Evolutionary conservation across 1,140 invertebrate species (phyloP).

Genomic region (Drosophila trapezifrons): DNA sequence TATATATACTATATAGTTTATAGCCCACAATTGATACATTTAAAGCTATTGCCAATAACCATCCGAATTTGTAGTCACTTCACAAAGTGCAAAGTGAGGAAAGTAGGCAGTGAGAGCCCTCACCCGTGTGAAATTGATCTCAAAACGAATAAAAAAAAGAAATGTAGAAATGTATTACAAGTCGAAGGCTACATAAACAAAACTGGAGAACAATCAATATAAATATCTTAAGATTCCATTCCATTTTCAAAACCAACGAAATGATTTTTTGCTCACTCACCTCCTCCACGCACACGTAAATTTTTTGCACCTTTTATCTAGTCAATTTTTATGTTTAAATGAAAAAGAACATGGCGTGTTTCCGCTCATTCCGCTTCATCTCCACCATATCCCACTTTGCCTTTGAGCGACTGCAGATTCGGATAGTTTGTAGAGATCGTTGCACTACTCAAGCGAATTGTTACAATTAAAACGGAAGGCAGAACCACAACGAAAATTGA

Average conservation of each 20-base stretch:
- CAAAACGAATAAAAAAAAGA: constrained; percentile 39
- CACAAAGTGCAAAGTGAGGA: constrained; percentile 9
- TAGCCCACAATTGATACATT: constrained; percentile 17
- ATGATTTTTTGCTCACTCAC: constrained; percentile 27
- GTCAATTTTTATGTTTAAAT: constrained; percentile 62
- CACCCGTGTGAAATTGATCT: constrained; percentile 55
- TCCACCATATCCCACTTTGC: constrained; percentile 8
- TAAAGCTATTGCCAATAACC: constrained; percentile 4
- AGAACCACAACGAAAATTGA: constrained; percentile 59
- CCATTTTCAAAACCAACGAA: constrained; percentile 46
- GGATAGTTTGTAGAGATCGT: constrained; percentile 43
- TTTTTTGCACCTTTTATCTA: constrained; percentile 57
- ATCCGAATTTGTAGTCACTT: constrained; percentile 16
- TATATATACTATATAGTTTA: constrained; percentile 12
- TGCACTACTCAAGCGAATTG: constrained; percentile 76
- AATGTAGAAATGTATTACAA: constrained; percentile 50
- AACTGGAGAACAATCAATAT: constrained; percentile 48
- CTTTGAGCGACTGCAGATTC: constrained; percentile 38
- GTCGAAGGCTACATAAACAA: constrained; percentile 46
- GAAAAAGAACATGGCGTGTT: constrained; percentile 60
- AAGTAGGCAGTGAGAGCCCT: constrained; percentile 1
- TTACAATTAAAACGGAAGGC: constrained; percentile 42
- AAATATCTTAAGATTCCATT: constrained; percentile 56
- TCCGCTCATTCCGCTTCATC: constrained; percentile 18
- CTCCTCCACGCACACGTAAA: constrained; percentile 28